Evolutionary conservation across 2,888 invertebrate genomes (phyloP).

Genomic region (Volucella zonaria): DNA sequence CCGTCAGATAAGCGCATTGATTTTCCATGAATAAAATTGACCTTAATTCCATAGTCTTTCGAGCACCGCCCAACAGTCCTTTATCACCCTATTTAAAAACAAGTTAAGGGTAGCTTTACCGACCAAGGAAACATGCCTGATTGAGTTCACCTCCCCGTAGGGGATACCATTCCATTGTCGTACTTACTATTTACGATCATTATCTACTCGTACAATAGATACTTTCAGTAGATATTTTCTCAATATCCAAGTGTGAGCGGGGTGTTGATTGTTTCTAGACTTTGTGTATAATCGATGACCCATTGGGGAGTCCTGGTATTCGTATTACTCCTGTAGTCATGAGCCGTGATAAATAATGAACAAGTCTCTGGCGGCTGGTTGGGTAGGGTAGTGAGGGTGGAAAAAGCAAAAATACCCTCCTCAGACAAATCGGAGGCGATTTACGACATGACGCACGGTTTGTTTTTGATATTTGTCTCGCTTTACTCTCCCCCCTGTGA

Average conservation of each 20-base stretch:
- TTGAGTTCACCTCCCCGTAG: constrained; percentile 5
- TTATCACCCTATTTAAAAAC: not conserved
- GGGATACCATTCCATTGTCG: constrained; percentile 5
- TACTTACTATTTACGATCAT: constrained; percentile 21
- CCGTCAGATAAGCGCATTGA: constrained; percentile 62
- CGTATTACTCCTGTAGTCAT: too few relatives aligned
- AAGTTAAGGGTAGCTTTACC: not conserved
- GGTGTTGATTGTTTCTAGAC: constrained; percentile 51
- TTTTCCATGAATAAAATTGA: constrained; percentile 72
- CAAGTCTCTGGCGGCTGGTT: not conserved
- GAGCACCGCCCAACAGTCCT: too few relatives aligned
- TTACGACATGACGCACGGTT: constrained; percentile 4
- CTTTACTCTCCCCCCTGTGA: not conserved
- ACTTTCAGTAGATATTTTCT: not conserved
- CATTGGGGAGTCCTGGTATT: constrained; percentile 2
- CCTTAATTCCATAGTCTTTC: constrained; percentile 53
- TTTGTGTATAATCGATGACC: constrained; percentile 62
- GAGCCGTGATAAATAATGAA: constrained; percentile 1
- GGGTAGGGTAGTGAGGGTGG: not conserved
- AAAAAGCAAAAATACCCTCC: not conserved
- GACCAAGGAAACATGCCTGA: not conserved
- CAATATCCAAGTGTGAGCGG: not conserved
- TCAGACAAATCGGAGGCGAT: constrained; percentile 3
- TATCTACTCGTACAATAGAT: constrained; percentile 16
- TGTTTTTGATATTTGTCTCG: not conserved